A percentile compares a stretch with the other conserved stretches of the same genome.
phyloP scores from a whole-genome alignment of 2,888 invertebrate species.

The Tenthredo notha region DNA sequence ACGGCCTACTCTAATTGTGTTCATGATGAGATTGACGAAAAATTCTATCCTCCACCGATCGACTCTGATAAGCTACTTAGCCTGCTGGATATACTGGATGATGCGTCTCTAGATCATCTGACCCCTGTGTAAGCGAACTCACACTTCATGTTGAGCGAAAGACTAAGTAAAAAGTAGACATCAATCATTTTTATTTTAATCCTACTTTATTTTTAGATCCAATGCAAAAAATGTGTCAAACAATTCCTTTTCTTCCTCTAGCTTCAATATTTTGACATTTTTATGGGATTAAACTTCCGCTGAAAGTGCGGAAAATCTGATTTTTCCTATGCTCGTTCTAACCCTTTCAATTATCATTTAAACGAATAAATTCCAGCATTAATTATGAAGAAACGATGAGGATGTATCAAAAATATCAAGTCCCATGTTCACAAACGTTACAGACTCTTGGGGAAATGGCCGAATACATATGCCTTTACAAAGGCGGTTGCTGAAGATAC shows the following conservation, averaged over 20 bases:
- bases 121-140: constrained; percentile 67
- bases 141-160: neutral
- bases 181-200: too few relatives aligned
- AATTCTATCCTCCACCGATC: constrained; percentile 70
- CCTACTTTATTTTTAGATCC: too few relatives aligned
- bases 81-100: constrained; percentile 70
- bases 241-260: too few relatives aligned
- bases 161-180: too few relatives aligned
- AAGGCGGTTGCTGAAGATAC: constrained; percentile 86
- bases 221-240: too few relatives aligned
- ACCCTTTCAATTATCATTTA: too few relatives aligned
- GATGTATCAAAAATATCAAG: neutral
- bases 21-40: constrained; percentile 70
- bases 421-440: constrained; percentile 54
- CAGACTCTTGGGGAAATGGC: constrained; percentile 81
- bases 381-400: neutral
- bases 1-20: constrained; percentile 75
- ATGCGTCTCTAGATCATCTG: constrained; percentile 66
- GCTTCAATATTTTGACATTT: too few relatives aligned
- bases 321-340: too few relatives aligned
- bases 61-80: constrained; percentile 68
- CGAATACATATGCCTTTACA: constrained; percentile 88
- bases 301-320: too few relatives aligned
- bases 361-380: neutral
- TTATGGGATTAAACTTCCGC: too few relatives aligned